These are phyloP conservation scores for Tetragnatha versicolor DNA, from an alignment of 1,140 invertebrate species.

Conservation along the genomic window DNA sequence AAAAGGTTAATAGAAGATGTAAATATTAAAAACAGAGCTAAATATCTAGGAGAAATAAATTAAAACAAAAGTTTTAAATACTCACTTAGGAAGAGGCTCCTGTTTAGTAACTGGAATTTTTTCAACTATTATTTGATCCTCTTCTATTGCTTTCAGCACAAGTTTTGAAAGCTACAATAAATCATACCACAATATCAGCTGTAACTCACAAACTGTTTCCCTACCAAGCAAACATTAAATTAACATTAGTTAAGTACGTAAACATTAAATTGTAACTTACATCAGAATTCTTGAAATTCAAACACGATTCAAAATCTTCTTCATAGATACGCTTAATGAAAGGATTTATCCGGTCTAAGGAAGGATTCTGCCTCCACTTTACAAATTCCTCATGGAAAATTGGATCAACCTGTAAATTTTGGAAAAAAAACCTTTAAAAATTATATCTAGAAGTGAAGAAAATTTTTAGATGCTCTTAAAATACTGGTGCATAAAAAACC, in stretches of 20 bases:
- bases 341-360: conserved; percentile 67
- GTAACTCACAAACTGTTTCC: too few species aligned
- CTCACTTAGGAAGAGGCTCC: conserved; percentile 75
- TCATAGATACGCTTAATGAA: conserved; percentile 75
- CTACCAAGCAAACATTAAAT: neutral
- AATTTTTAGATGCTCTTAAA: neutral
- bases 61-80: neutral
- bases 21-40: neutral
- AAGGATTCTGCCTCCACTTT: conserved; percentile 74
- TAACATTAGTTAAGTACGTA: neutral
- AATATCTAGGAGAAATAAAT: neutral
- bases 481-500: neutral
- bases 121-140: conserved; percentile 78
- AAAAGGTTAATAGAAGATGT: neutral
- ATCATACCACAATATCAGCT: too few species aligned
- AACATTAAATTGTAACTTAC: conserved; percentile 62
- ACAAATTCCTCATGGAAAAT: conserved; percentile 75
- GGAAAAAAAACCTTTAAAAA: neutral
- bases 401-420: conserved; percentile 75
- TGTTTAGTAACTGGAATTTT: conserved; percentile 76
- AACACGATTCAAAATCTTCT: conserved; percentile 80
- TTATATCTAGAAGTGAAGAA: neutral
- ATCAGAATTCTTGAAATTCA: conserved; percentile 74
- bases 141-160: conserved; percentile 73
- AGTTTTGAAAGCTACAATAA: conserved; percentile 67